phyloP scores from a whole-genome alignment of 2,113 vertebrate genomes.

The Equus przewalskii region DNA sequence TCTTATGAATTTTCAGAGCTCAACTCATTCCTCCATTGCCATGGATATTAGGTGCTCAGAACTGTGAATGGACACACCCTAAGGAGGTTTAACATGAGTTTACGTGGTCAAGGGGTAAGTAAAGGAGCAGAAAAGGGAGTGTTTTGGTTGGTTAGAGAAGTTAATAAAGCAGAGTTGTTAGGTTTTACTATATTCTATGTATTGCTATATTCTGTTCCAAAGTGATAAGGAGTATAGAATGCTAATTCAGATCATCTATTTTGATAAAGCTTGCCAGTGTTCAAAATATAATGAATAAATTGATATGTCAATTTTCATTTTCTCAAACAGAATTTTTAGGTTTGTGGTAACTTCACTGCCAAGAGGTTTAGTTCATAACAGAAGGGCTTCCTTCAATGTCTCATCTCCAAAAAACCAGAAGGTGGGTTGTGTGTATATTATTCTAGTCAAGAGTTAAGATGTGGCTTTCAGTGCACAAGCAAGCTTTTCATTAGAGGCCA shows the following conservation, averaged over 20 bases:
- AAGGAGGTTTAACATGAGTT: background rate
- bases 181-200: background rate
- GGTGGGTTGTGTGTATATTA: background rate
- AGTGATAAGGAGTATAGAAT: background rate
- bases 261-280: background rate
- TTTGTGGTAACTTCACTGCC: background rate
- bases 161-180: background rate
- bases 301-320: background rate
- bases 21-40: background rate
- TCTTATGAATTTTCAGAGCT: background rate
- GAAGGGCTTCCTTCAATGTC: background rate
- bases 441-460: background rate
- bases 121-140: background rate
- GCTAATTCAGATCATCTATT: background rate
- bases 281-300: background rate
- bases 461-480: background rate
- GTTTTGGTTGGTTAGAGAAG: background rate
- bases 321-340: background rate
- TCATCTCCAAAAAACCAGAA: background rate
- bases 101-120: background rate
- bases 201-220: background rate
- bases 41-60: background rate
- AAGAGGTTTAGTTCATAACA: background rate
- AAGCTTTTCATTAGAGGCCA: background rate
- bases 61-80: background rate